Conservation (phyloP, 2,797 vertebrate genomes). For the Ciconia nigra region DNA sequence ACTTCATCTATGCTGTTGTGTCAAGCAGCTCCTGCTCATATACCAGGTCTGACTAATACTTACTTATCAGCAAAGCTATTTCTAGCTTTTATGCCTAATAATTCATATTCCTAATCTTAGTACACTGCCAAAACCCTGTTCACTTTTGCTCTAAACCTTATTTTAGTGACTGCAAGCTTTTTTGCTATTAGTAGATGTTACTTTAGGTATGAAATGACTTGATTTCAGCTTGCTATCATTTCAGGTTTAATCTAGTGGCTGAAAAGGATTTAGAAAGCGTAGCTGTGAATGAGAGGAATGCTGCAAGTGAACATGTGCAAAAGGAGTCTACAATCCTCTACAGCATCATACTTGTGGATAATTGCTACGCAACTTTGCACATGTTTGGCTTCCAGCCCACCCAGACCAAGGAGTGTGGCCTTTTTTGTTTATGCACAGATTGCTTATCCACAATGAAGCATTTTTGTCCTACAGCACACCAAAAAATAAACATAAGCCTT, state of each 20-base stretch:
- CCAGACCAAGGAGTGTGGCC: background rate
- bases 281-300: background rate
- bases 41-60: background rate
- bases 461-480: background rate
- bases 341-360: background rate
- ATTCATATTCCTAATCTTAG: background rate
- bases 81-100: background rate
- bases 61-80: background rate
- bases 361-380: background rate
- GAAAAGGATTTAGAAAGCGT: background rate
- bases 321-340: background rate
- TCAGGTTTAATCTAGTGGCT: background rate
- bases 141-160: background rate
- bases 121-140: background rate
- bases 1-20: background rate
- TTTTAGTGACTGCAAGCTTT: background rate
- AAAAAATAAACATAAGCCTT: background rate
- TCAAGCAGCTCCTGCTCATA: background rate
- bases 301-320: background rate
- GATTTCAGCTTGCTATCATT: background rate
- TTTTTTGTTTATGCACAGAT: background rate
- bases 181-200: background rate
- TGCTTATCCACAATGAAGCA: background rate
- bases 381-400: conserved; percentile 14
- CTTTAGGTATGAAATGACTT: background rate